Evolutionary conservation across 1,140 invertebrate species (phyloP).

Genomic region (Drosophila fuyamai): DNA sequence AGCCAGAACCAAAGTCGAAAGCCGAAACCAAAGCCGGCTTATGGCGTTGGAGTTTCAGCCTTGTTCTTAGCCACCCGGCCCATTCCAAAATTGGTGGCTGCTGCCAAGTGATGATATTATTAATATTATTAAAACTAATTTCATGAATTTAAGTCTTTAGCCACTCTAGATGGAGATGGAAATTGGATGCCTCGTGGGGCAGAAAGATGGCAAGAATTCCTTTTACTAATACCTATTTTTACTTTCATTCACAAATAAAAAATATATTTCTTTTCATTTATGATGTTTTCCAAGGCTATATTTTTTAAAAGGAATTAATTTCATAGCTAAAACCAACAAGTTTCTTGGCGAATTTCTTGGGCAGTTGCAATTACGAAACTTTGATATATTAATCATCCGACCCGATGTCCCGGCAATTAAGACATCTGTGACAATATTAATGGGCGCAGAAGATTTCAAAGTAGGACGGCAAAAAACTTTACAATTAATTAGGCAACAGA

Average conservation of each 20-base stretch:
- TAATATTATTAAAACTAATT: slow-evolving; percentile 82
- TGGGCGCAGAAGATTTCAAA: slow-evolving; percentile 51
- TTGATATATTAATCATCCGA: slow-evolving; percentile 71
- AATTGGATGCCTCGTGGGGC: not conserved
- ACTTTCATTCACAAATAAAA: too few species aligned
- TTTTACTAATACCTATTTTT: too few species aligned
- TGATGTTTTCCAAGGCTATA: too few species aligned
- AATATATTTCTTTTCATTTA: too few species aligned
- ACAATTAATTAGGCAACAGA: slow-evolving; percentile 75
- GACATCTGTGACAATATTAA: slow-evolving; percentile 81
- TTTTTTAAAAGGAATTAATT: too few species aligned
- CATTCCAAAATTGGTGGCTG: slow-evolving; percentile 10
- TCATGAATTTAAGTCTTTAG: slow-evolving; percentile 58
- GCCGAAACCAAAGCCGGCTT: slow-evolving; percentile 65
- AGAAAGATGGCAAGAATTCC: not conserved
- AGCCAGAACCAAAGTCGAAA: slow-evolving; percentile 59
- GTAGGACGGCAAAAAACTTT: slow-evolving; percentile 55
- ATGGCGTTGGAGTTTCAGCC: slow-evolving; percentile 28
- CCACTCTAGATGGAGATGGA: not conserved
- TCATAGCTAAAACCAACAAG: not conserved
- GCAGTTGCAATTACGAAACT: slow-evolving; percentile 60
- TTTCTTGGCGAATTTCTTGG: not conserved
- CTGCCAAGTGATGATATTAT: slow-evolving; percentile 74
- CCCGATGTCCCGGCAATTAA: slow-evolving; percentile 36
- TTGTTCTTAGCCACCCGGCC: not conserved